Conservation (phyloP, 2,797 vertebrate genomes). For the Trematomus bernacchii region DNA sequence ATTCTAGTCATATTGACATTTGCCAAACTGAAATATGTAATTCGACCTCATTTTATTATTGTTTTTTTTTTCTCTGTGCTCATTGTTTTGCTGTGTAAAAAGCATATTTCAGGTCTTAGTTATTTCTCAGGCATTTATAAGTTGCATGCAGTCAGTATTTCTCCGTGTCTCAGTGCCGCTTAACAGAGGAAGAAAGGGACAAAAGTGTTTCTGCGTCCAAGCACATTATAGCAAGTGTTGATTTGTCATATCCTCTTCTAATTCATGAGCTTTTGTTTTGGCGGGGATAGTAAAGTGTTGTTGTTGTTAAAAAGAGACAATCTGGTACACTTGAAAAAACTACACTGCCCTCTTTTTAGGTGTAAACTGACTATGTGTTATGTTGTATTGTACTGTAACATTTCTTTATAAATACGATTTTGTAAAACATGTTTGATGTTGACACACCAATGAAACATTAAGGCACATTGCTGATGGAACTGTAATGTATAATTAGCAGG, state of each 20-base stretch:
- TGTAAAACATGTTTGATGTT: slow-evolving; percentile 6
- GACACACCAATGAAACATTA: too few relatives aligned
- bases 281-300: slow-evolving; percentile 9
- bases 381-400: slow-evolving; percentile 50
- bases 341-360: slow-evolving; percentile 39
- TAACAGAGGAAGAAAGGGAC: slow-evolving; percentile 17
- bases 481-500: too few relatives aligned
- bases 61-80: slow-evolving; percentile 17
- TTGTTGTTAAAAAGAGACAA: slow-evolving; percentile 35
- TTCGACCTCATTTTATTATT: slow-evolving; percentile 30
- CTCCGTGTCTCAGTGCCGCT: slow-evolving; percentile 23
- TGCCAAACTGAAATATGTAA: slow-evolving; percentile 42
- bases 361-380: slow-evolving; percentile 48
- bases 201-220: slow-evolving; percentile 42
- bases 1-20: slow-evolving; percentile 41
- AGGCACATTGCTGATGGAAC: too few relatives aligned
- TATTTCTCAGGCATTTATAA: slow-evolving; percentile 55
- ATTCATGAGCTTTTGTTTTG: not conserved
- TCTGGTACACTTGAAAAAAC: slow-evolving; percentile 67
- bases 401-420: slow-evolving; percentile 60
- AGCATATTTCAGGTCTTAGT: slow-evolving; percentile 47
- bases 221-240: slow-evolving; percentile 41
- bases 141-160: slow-evolving; percentile 44
- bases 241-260: slow-evolving; percentile 16
- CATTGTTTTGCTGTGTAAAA: slow-evolving; percentile 27